Base-by-base conservation (phyloP, 1,140 invertebrate species). In the Drosophila eugracilis region DNA sequence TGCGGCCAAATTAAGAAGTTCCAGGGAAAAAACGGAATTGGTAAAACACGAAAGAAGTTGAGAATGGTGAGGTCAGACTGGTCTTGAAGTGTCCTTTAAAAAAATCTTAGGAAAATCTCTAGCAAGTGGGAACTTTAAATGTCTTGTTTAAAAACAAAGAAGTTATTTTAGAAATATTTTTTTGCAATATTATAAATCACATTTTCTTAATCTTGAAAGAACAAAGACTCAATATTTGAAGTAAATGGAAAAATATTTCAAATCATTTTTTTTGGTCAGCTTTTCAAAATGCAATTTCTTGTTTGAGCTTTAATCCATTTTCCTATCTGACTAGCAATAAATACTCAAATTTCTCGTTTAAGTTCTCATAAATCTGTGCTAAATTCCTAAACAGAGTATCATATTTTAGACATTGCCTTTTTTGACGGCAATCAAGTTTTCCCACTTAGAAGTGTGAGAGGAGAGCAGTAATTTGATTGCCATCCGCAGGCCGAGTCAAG, bases 381-480 rank as follows among this genome's bases (percentile, higher is more conserved):
- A n/a, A 22, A 22, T 21, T 58, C 22, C 2, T 1, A 3, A 22
- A 7, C 19, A 41, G 36, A 22, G 36, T 62, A 32, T 59, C 34
- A 41, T 3, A 41, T 30, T 58, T 30, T 15, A 10, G 12, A 28
- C 21, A 44, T 6, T 60, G 21, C 22, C 19, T 21, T 44, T 48
- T 49, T 49, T 39, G 42, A 6, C 32, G 15, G 26, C 30, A 22
- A 44, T 53, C 62, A 67, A 53, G 37, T 12, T 36, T 1, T 66
- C 14, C 28, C 2, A 14, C n/a, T 14, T 4, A 9, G 5, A 52
- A 42, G 59, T 34, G 45, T 24, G 63, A 24, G 19, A 32, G 15
- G 44, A 34, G 55, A 2, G 19, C 17, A 4, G 30, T 63, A 65
- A 48, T 65, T 65, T 37, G 60, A 63, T 65, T 65, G 58, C 17